phyloP scores from a whole-genome alignment of 2,888 invertebrate species.

The Mimas tiliae region DNA sequence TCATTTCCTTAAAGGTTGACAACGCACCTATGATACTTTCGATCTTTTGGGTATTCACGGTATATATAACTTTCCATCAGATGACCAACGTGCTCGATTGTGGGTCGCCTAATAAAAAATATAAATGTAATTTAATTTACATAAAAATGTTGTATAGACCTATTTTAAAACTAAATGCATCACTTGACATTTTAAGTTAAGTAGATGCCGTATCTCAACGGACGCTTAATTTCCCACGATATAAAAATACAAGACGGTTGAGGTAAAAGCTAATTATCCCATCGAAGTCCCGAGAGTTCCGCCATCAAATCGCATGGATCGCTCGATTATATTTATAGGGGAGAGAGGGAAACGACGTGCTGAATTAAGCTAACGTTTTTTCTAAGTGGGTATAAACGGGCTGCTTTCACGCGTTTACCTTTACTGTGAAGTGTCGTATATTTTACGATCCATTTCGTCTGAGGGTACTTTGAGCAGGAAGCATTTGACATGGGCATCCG shows the following conservation, averaged over 20 bases:
- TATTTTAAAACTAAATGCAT: background rate
- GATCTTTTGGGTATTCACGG: no score
- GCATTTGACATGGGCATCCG: constrained; percentile 48
- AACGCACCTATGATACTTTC: no score
- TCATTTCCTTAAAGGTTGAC: no score
- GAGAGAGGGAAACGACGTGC: constrained; percentile 62
- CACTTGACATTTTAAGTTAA: background rate
- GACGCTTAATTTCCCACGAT: constrained; percentile 11
- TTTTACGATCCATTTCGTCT: constrained; percentile 78
- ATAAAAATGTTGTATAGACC: background rate
- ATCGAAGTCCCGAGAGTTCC: constrained; percentile 61
- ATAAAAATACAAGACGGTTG: constrained; percentile 35
- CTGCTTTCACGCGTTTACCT: constrained; percentile 70
- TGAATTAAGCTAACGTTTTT: constrained; percentile 82
- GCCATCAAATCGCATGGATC: constrained; percentile 74
- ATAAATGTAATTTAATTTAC: no score
- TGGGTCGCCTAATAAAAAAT: no score
- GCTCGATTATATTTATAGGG: constrained; percentile 69
- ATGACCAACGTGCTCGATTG: no score
- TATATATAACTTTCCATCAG: no score
- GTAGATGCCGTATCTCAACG: background rate
- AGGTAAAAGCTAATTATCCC: constrained; percentile 70
- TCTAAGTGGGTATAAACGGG: constrained; percentile 80
- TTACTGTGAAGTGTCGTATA: constrained; percentile 80
- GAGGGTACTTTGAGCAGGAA: constrained; percentile 59